Conservation (phyloP, 2,797 vertebrate species). For the Delichon dasypus region DNA sequence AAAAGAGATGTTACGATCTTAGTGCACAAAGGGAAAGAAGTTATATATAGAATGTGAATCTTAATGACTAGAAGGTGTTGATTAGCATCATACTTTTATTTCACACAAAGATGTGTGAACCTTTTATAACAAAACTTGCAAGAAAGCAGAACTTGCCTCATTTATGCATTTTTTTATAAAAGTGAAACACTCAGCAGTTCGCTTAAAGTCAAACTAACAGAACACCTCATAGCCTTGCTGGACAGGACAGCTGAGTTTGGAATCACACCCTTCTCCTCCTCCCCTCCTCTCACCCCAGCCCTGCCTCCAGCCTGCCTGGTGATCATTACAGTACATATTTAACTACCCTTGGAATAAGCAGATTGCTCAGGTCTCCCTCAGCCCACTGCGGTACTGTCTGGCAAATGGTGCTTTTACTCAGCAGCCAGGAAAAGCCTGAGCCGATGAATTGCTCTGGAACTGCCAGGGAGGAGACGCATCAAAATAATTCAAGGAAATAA, state of each 20-base stretch:
- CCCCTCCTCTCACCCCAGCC: not conserved
- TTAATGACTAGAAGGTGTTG: conserved; percentile 38
- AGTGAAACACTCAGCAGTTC: not conserved
- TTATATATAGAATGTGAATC: not conserved
- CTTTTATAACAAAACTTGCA: conserved; percentile 29
- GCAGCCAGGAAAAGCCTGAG: not conserved
- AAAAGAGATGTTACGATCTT: not conserved
- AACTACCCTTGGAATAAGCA: not conserved
- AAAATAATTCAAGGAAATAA: not conserved
- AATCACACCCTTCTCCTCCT: not conserved
- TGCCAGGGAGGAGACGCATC: not conserved
- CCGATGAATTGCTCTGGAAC: not conserved
- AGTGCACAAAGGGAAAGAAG: not conserved
- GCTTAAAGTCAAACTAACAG: not conserved
- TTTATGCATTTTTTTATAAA: not conserved
- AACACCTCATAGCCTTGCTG: not conserved
- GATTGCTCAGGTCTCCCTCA: not conserved
- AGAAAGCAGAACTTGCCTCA: not conserved
- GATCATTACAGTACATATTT: not conserved
- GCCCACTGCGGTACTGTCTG: not conserved
- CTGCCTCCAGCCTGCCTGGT: not conserved
- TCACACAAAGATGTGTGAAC: conserved; percentile 44
- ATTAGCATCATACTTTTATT: conserved; percentile 34
- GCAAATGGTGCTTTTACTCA: not conserved
- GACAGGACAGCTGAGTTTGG: not conserved